Percentiles rank a stretch among this genome's conserved stretches.
These are phyloP conservation scores for Gallinago paraguaiae DNA, from an alignment of 2,113 vertebrate species.

Conservation along the genomic window DNA sequence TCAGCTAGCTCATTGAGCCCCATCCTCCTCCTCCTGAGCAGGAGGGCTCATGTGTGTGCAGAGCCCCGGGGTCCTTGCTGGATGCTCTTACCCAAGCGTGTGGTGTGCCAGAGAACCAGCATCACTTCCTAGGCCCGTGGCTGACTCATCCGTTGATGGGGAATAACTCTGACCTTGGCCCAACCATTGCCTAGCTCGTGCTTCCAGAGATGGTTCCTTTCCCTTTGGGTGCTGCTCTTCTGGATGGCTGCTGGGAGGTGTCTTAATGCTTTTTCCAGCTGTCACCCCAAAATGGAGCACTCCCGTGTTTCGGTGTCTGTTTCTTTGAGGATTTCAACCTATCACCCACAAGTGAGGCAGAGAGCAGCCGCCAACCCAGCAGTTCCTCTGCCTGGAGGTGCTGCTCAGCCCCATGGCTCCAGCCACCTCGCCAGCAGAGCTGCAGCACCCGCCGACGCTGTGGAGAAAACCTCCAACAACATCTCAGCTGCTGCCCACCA, in stretches of 20 bases:
- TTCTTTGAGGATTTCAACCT: background rate
- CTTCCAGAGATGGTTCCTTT: background rate
- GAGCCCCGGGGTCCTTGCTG: background rate
- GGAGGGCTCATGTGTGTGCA: rapidly evolving
- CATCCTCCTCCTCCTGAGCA: background rate
- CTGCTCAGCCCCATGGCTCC: background rate
- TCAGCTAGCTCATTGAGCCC: background rate
- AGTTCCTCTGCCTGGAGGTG: background rate
- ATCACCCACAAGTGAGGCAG: background rate
- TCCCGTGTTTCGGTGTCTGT: rapidly evolving
- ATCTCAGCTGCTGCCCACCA: background rate
- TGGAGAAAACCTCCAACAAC: rapidly evolving
- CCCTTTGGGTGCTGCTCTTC: background rate
- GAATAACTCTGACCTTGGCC: too few species aligned
- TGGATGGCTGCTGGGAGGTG: background rate
- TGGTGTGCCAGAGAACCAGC: background rate
- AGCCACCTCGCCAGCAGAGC: background rate
- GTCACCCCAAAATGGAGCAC: background rate
- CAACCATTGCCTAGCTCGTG: background rate
- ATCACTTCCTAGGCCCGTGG: background rate
- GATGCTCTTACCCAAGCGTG: background rate
- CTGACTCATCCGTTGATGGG: background rate
- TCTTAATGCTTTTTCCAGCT: background rate
- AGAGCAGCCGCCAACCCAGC: background rate
- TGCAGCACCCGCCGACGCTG: background rate